Evolutionary conservation across 1,140 invertebrate genomes (phyloP).

Genomic region (Cyclargus thomasi): DNA sequence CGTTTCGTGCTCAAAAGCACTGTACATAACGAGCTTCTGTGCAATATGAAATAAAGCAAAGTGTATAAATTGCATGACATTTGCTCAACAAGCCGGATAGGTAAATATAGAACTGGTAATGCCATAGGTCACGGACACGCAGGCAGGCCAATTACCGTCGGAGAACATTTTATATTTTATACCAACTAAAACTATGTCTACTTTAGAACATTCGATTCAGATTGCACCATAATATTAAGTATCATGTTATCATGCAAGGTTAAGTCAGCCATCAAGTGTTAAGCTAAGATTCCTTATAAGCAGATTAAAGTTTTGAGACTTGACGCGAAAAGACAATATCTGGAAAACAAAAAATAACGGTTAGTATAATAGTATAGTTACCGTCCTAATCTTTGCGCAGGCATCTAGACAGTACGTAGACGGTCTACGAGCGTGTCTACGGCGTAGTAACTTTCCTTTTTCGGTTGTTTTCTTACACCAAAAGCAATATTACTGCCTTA

Average conservation of each 20-base stretch:
- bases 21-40: neutral
- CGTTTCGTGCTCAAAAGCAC: too few relatives aligned
- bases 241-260: too few relatives aligned
- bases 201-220: neutral
- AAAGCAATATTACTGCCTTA: neutral
- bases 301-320: too few relatives aligned
- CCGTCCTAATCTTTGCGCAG: neutral
- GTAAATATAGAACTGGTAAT: neutral
- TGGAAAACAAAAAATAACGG: too few relatives aligned
- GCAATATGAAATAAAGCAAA: neutral
- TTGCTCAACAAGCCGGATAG: neutral
- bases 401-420: neutral
- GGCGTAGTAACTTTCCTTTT: neutral
- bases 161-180: neutral
- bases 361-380: neutral
- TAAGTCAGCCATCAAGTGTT: too few relatives aligned
- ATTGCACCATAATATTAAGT: neutral
- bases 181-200: neutral
- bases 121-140: neutral
- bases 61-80: neutral
- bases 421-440: neutral
- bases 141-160: neutral
- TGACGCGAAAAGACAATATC: too few relatives aligned
- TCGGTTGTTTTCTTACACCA: neutral
- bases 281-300: too few relatives aligned